Percentiles rank a stretch among this genome's conserved stretches.
phyloP scores from a whole-genome alignment of 1,140 invertebrate species.

The Aphelenchoides avenae region DNA sequence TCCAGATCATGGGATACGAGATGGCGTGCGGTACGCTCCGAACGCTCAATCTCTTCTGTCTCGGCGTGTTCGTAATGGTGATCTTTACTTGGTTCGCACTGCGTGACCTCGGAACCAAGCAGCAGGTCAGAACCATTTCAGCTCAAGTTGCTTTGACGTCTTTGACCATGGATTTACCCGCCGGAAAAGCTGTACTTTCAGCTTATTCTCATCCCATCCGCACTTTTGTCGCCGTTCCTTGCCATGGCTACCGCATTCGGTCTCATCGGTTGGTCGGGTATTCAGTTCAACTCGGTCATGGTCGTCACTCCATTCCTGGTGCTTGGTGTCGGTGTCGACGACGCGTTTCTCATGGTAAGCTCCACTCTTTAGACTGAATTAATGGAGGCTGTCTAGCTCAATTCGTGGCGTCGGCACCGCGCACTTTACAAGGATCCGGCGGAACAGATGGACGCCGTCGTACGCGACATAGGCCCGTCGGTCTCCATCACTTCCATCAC shows the following conservation, averaged over 20 bases:
- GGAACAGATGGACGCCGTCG: constrained; percentile 21
- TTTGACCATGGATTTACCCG: no score
- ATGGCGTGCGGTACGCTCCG: constrained; percentile 26
- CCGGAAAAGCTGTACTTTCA: constrained; percentile 3
- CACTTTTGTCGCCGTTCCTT: constrained; percentile 22
- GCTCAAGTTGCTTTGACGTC: no score
- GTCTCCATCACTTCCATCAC: constrained; percentile 51
- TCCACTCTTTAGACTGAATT: no score
- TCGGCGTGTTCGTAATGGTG: constrained; percentile 34
- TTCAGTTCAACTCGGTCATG: constrained; percentile 40
- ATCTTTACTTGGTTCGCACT: constrained; percentile 31
- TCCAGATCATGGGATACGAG: no score
- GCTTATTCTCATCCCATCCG: constrained; percentile 24
- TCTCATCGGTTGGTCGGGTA: constrained; percentile 35
- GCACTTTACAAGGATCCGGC: no score
- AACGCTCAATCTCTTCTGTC: constrained; percentile 24
- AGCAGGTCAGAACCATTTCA: no score
- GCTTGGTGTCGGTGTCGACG: constrained; percentile 41
- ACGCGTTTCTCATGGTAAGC: constrained; percentile 40
- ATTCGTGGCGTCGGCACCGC: no score
- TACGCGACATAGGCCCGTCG: constrained; percentile 34
- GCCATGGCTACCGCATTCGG: constrained; percentile 27
- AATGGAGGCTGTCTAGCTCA: no score
- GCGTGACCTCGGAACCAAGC: constrained; percentile 18
- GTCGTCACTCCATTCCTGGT: constrained; percentile 25